Evolutionary conservation across 2,797 vertebrate genomes (phyloP), one percentile per base, ranked within the genome.

Genomic region (Acipenser transmontanus): DNA sequence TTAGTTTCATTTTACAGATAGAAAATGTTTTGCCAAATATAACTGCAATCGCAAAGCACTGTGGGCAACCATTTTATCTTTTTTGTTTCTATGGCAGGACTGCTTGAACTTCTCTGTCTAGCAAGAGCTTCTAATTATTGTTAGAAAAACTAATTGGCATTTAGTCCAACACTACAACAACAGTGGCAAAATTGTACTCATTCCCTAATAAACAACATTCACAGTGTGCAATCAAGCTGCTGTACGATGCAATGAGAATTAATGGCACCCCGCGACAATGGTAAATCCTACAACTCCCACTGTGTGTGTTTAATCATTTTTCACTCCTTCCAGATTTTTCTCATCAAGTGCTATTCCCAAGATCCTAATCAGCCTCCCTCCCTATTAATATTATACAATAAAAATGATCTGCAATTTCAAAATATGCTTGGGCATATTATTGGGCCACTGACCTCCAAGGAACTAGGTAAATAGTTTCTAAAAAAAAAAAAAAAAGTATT

Each of bases 251-350:
- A 92, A 93, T 91, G 90, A 91, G 92, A 94, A 95, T 94, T 93
- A 95, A 96, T 96, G 86, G 89, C 88, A 80, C 88, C 80, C 71
- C 88, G 89, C 80, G 83, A 92, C 93, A 93, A 94, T 91, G 87
- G 88, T 90, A 92, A 92, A 93, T 92, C 89, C 86, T 88, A 90
- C 85, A 81, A 88, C 93, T 92, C 94, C 94, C 78, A 94, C 95
- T 96, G 95, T 89, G 94, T 87, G 89, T 93, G 93, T 95, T 94
- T 94, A 97, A 97, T 96, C 89, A 93, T 96, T 97, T 98, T 94
- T 97, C 91, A 94, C 93, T 93, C 91, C 88, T 92, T 93, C 89
- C 92, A 94, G 93, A 96, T 94, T 97, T 92, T 94, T 95, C 91
- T 92, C 87, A 98, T 99, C 94, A 96, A 94, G 92, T 85, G 82